Percentiles rank a stretch among this genome's conserved stretches.
Evolutionary conservation across 30 jellyfish, hydroid and myxozoan genomes (phyloP).

Genomic region (Sanderia malayensis): DNA sequence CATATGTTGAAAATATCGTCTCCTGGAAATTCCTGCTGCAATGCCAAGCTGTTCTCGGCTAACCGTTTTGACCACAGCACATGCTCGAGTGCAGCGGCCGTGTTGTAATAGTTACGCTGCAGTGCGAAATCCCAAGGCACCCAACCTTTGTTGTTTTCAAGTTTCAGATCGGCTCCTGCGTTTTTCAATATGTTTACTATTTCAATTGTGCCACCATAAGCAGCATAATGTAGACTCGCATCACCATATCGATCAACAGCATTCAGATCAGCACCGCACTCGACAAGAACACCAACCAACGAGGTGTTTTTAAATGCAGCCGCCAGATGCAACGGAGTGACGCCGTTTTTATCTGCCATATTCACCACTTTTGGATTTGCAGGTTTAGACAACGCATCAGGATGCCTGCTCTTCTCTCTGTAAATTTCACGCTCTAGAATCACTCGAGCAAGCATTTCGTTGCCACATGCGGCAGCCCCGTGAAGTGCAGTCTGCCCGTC

Average conservation of each 20-base stretch:
- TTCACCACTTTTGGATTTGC: not conserved
- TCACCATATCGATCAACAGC: constrained; percentile 22
- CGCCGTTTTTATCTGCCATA: constrained; percentile 26
- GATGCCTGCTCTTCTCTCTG: not conserved
- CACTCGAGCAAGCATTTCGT: not conserved
- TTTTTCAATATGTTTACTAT: not conserved
- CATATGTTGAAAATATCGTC: constrained; percentile 15
- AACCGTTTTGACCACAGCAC: not conserved
- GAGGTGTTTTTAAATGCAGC: constrained; percentile 5
- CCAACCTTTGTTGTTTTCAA: constrained; percentile 6
- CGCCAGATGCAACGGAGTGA: constrained; percentile 17
- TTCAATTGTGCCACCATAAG: constrained; percentile 35
- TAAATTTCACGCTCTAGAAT: not conserved
- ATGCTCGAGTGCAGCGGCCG: constrained; percentile 22
- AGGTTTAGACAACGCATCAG: not conserved
- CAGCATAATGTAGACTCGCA: constrained; percentile 45
- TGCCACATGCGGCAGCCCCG: constrained; percentile 1
- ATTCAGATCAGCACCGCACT: constrained; percentile 10
- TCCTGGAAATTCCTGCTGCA: not conserved
- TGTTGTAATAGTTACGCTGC: constrained; percentile 12
- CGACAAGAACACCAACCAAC: not conserved
- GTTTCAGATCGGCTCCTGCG: constrained; percentile 13
- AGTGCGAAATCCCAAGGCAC: constrained; percentile 12
- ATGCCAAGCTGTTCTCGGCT: not conserved
- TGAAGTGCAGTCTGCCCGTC: constrained; percentile 25